phyloP scores from a whole-genome alignment of 2,113 vertebrate species.

The Eupsittula cactorum region DNA sequence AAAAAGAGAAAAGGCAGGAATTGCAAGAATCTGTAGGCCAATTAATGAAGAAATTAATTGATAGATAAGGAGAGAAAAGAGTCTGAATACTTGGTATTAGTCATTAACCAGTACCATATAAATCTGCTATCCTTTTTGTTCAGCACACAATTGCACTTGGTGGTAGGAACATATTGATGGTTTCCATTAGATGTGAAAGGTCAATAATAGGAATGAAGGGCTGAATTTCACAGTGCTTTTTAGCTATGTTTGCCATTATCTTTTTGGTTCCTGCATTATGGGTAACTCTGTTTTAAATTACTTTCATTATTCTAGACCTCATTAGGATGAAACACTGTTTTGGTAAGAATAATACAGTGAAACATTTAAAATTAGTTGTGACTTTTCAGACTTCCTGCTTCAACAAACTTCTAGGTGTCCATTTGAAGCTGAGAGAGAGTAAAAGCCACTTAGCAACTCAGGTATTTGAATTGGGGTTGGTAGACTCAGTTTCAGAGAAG shows the following conservation, averaged over 20 bases:
- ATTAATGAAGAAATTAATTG: not conserved
- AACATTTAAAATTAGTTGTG: not conserved
- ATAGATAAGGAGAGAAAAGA: not conserved
- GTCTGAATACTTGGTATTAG: not conserved
- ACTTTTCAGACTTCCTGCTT: not conserved
- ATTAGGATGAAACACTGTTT: not conserved
- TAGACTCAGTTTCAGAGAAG: not conserved
- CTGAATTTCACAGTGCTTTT: not conserved
- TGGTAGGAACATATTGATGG: not conserved
- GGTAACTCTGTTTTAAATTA: not conserved
- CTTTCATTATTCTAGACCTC: not conserved
- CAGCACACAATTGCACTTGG: not conserved
- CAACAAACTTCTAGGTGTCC: not conserved
- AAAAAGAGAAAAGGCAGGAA: not conserved
- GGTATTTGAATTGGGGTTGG: not conserved
- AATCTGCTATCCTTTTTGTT: not conserved
- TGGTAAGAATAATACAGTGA: not conserved
- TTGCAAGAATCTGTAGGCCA: not conserved
- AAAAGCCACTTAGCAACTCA: not conserved
- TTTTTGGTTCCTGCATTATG: not conserved
- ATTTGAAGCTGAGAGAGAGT: not conserved
- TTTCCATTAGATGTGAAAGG: not conserved
- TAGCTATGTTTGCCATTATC: not conserved
- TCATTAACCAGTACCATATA: not conserved
- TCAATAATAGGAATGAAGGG: not conserved